Evolutionary conservation across 2,888 invertebrate genomes (phyloP).

Genomic region (Monopis laevigella): DNA sequence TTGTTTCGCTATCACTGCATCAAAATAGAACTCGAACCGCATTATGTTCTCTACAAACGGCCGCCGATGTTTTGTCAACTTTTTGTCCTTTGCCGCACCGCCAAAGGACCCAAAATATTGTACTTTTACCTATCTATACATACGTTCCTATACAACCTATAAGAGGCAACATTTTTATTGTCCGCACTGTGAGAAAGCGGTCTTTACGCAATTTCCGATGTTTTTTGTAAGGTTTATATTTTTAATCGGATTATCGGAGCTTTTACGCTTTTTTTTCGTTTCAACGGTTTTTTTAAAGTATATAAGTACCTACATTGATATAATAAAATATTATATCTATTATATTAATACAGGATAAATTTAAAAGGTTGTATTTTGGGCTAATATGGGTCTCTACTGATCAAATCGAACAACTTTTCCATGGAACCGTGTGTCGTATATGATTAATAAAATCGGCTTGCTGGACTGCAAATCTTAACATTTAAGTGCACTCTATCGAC

Average conservation of each 20-base stretch:
- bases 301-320: no score
- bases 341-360: no score
- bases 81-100: conserved; percentile 45
- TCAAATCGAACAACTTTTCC: no score
- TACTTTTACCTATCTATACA: no score
- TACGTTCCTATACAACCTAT: no score
- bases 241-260: conserved; percentile 13
- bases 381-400: no score
- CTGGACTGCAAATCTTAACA: no score
- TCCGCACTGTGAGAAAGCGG: conserved; percentile 30
- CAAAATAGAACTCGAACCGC: conserved; percentile 41
- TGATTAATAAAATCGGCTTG: no score
- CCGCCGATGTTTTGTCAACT: conserved; percentile 45
- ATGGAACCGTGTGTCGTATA: no score
- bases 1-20: conserved; percentile 49
- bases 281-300: no score
- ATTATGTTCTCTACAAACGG: conserved; percentile 35
- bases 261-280: neutral
- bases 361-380: no score
- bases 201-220: conserved; percentile 27
- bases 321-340: neutral
- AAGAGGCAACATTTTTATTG: neutral
- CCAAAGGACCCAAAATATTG: conserved; percentile 5
- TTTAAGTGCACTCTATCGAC: no score
- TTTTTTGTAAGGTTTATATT: conserved; percentile 5